These are phyloP conservation scores for Prionailurus bengalensis DNA, from an alignment of 2,113 vertebrate species.

Conservation along the genomic window DNA sequence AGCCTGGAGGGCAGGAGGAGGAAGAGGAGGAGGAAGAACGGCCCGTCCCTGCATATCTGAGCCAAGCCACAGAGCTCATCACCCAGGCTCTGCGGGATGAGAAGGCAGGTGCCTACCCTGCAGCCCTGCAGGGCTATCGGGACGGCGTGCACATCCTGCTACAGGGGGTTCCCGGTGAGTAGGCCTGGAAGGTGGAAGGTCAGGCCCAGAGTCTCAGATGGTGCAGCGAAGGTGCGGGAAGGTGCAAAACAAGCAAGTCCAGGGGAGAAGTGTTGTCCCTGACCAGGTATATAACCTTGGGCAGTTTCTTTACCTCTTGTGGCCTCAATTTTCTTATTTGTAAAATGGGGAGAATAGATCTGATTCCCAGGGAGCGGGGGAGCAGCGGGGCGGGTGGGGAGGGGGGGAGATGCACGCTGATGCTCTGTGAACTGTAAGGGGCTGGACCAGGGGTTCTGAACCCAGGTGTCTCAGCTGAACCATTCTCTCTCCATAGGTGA, in stretches of 20 bases:
- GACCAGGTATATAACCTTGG: not conserved
- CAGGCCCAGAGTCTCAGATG: not conserved
- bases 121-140: conserved; percentile 88
- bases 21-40: conserved; percentile 61
- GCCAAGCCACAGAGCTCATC: conserved; percentile 87
- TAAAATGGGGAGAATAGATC: not conserved
- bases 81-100: conserved; percentile 88
- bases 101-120: conserved; percentile 76
- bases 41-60: conserved; percentile 85
- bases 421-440: not conserved
- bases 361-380: not conserved
- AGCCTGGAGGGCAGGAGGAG: conserved; percentile 81
- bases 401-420: not conserved
- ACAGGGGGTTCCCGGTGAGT: conserved; percentile 91
- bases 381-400: not conserved
- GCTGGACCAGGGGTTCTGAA: not conserved
- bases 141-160: conserved; percentile 92
- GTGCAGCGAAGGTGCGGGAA: not conserved
- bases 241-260: not conserved
- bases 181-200: not conserved
- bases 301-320: not conserved
- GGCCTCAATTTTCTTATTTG: not conserved
- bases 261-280: not conserved
- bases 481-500: conserved; percentile 87
- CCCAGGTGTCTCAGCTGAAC: not conserved